phyloP scores from a whole-genome alignment of 2,888 invertebrate genomes.

The Athetis lepigone region DNA sequence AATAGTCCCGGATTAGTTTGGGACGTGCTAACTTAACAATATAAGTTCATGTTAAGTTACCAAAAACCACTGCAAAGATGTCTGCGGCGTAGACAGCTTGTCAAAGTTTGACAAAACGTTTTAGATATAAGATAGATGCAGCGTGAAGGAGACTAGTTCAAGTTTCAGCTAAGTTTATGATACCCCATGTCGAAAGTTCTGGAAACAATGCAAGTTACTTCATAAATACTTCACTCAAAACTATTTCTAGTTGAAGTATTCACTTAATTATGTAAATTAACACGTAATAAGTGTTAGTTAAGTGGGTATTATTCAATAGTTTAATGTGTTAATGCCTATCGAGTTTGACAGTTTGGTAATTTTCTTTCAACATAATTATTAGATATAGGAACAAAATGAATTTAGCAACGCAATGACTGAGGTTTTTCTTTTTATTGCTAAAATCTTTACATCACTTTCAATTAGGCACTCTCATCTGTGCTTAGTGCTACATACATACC shows the following conservation, averaged over 20 bases:
- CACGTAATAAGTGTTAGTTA: background rate
- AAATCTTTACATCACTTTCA: background rate
- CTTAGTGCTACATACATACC: background rate
- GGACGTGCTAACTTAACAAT: constrained; percentile 50
- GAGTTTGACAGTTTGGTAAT: background rate
- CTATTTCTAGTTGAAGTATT: constrained; percentile 10
- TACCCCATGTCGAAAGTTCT: constrained; percentile 7
- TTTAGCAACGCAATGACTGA: background rate
- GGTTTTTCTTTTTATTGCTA: too few species aligned
- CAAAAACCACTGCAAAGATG: constrained; percentile 59
- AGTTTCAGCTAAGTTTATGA: constrained; percentile 27
- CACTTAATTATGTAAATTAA: constrained; percentile 4
- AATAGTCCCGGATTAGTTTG: constrained; percentile 52
- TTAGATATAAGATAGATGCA: constrained; percentile 28
- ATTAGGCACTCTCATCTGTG: background rate
- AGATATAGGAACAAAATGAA: background rate
- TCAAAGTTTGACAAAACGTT: constrained; percentile 46
- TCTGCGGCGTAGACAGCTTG: constrained; percentile 53
- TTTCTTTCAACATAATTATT: background rate
- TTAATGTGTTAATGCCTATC: background rate
- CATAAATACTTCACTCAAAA: constrained; percentile 4
- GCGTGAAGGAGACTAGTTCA: constrained; percentile 16
- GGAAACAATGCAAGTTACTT: constrained; percentile 37
- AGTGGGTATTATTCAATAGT: background rate
- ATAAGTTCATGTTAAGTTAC: constrained; percentile 51